phyloP scores from a whole-genome alignment of 2,888 invertebrate species.

The Andricus curvator region DNA sequence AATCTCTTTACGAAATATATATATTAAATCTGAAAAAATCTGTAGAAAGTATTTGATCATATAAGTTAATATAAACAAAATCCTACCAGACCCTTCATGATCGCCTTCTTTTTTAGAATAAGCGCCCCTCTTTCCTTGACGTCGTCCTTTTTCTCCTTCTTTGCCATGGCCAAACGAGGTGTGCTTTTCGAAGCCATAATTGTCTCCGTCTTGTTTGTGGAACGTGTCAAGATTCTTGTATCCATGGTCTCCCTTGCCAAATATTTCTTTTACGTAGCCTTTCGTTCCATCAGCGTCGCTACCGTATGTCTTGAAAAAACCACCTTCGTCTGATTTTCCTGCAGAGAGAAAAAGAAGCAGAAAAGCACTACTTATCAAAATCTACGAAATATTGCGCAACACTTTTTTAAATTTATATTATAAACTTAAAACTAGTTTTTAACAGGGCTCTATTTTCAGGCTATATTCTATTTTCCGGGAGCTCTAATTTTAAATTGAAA shows the following conservation, averaged over 20 bases:
- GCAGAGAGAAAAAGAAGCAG: constrained; percentile 60
- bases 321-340: constrained; percentile 78
- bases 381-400: neutral
- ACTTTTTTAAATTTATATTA: too few species aligned
- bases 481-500: too few species aligned
- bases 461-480: too few species aligned
- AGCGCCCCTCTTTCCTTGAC: constrained; percentile 64
- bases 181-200: constrained; percentile 86
- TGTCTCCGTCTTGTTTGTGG: constrained; percentile 87
- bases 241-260: constrained; percentile 85
- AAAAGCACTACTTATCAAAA: neutral
- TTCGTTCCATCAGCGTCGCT: constrained; percentile 82
- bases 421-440: too few species aligned
- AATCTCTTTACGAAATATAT: too few species aligned
- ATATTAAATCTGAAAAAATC: too few species aligned
- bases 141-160: constrained; percentile 66
- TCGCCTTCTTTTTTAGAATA: constrained; percentile 77
- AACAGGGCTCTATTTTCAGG: too few species aligned
- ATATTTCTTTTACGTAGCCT: constrained; percentile 83
- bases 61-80: neutral
- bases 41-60: too few species aligned
- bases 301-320: constrained; percentile 82
- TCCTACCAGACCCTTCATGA: constrained; percentile 77
- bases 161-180: constrained; percentile 82
- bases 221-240: constrained; percentile 87